Base-by-base conservation (phyloP, 2,113 vertebrate genomes). In the Semnornis frantzii region DNA sequence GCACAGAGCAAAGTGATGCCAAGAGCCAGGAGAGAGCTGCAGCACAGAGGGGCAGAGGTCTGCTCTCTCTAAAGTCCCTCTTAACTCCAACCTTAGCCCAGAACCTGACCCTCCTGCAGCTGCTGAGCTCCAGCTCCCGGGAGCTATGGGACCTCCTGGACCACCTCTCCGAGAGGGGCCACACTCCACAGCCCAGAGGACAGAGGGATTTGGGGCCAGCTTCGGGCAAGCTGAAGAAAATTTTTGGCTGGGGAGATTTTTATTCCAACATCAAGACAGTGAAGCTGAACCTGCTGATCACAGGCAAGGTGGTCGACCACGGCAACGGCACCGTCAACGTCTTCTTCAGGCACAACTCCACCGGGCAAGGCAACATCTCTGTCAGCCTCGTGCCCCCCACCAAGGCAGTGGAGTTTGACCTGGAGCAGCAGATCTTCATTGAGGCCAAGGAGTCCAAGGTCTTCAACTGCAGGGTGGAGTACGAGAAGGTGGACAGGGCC, bases 261-360 rank as follows among this genome's bases (percentile, higher is more conserved):
- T 99, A 99, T 89, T 99, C 99, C 97, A 99, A 99, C 90, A 99
- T 99, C 98, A 99, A 99, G 97, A 99, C 99, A 1, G 99, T 99
- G 68, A 98, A 99, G 90, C 96, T 99, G 74, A 99, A 99, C 97
- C 98, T 99, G 90, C 97, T 99, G 42, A 99, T 99, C 96, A 99
- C 99, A 0, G 99, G 99, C 31, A 99, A 99, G 97, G 99, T 99
- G 4, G 99, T 99, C 25, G 99, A 99, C 94, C 99, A 99, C 5
- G 99, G 99, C 33, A 99, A 99, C 6, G 99, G 99, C 87, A 99
- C 98, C 8, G 99, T 99, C 97, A 99, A 98, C 25, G 98, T 99
- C 86, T 99, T 99, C 97, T 99, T 99, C 94, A 98, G 98, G 8
- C 99, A 99, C 98, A 99, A 99, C 92, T 99, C 99, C 74, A 99